A percentile compares a stretch with the other conserved stretches of the same genome.
phyloP scores from a whole-genome alignment of 2,797 vertebrate genomes.

The Cetoscarus ocellatus region DNA sequence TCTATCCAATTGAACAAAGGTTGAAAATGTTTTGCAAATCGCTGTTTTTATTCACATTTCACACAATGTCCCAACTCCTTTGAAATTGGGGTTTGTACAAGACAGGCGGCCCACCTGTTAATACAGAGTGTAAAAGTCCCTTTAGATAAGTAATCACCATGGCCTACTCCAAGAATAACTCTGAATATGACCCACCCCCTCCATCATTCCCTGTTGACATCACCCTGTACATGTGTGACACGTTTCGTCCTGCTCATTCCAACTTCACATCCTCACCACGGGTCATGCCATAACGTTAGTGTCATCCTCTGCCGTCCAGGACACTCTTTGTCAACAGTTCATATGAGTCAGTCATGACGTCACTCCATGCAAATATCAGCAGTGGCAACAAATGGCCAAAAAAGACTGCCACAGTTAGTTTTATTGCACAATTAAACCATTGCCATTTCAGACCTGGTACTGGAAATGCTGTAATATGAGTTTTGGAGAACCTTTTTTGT shows the following conservation, averaged over 20 bases:
- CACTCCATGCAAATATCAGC: slow-evolving; percentile 50
- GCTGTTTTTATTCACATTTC: too few relatives aligned
- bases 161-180: slow-evolving; percentile 56
- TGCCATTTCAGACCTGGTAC: slow-evolving; percentile 52
- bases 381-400: slow-evolving; percentile 43
- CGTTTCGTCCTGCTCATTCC: slow-evolving; percentile 68
- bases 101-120: slow-evolving; percentile 15
- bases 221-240: slow-evolving; percentile 27
- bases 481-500: slow-evolving; percentile 39
- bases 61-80: too few relatives aligned
- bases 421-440: slow-evolving; percentile 64
- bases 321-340: slow-evolving; percentile 53
- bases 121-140: slow-evolving; percentile 25
- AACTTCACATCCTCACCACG: slow-evolving; percentile 46
- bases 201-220: slow-evolving; percentile 74
- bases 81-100: background rate
- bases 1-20: too few relatives aligned
- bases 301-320: slow-evolving; percentile 59
- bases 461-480: slow-evolving; percentile 36
- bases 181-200: slow-evolving; percentile 59
- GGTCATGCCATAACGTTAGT: slow-evolving; percentile 56
- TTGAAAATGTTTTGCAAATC: too few relatives aligned
- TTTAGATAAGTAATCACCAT: slow-evolving; percentile 24
- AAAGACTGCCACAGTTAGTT: slow-evolving; percentile 59
- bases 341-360: slow-evolving; percentile 61